Evolutionary conservation across 1,140 invertebrate genomes (phyloP).

Genomic region (Panagrolaimus sp.): DNA sequence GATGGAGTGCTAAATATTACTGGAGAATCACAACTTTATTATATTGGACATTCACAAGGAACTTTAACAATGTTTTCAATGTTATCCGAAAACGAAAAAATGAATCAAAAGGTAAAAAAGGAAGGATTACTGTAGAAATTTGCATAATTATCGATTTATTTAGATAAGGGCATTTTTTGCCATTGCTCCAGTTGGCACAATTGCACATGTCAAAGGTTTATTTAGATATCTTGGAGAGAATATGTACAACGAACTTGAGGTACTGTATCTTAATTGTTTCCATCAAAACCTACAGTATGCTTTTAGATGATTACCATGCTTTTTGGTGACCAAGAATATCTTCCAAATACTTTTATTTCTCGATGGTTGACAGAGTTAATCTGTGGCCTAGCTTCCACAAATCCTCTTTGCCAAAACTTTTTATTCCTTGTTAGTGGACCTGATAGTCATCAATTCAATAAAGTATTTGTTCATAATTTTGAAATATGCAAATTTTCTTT

Average conservation of each 20-base stretch:
- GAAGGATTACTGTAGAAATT: too few relatives aligned
- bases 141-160: too few relatives aligned
- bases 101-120: too few relatives aligned
- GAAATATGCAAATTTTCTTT: slow-evolving; percentile 11
- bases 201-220: slow-evolving; percentile 39
- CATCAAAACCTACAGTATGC: background rate
- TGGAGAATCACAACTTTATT: slow-evolving; percentile 65
- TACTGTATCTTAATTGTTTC: slow-evolving; percentile 27
- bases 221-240: slow-evolving; percentile 42
- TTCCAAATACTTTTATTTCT: slow-evolving; percentile 43
- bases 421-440: slow-evolving; percentile 44
- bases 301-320: slow-evolving; percentile 37
- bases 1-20: slow-evolving; percentile 67
- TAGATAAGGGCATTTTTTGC: slow-evolving; percentile 45
- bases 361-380: slow-evolving; percentile 40
- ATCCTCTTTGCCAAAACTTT: slow-evolving; percentile 49
- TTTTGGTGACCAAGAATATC: slow-evolving; percentile 46
- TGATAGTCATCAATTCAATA: slow-evolving; percentile 45
- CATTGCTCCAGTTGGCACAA: slow-evolving; percentile 41
- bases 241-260: slow-evolving; percentile 40
- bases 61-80: slow-evolving; percentile 61
- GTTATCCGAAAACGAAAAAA: slow-evolving; percentile 45
- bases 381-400: slow-evolving; percentile 35
- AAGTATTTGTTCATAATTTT: too few relatives aligned
- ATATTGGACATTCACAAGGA: slow-evolving; percentile 65